Evolutionary conservation across 1,140 invertebrate species (phyloP), one percentile per base, ranked within the genome.

Genomic region (Aphidius gifuensis): DNA sequence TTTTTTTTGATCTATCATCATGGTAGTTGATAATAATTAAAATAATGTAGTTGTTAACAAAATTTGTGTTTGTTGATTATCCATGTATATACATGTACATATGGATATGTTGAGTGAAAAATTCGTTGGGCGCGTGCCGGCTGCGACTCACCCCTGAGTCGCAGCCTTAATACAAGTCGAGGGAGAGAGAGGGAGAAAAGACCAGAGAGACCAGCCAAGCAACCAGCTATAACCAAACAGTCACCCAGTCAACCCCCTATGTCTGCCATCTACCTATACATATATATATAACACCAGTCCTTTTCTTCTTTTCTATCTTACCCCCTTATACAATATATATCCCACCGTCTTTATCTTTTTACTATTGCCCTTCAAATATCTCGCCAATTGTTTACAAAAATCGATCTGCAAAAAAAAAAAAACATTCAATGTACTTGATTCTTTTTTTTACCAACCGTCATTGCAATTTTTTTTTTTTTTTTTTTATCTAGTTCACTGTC

Each of bases 51-150:
- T 32, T 32, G 23, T 32, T 32, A 32, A 32, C 1, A 55, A 55
- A 55, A 55, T 38, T 11, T 43, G 53, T 43, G 42, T 58, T 21
- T 16, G 44, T 48, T 38, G n/a, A 40, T 47, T 58, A 47, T 44
- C 59, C 48, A 63, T 58, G 45, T 48, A 48, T 59, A 59, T 55
- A 56, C 4, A 32, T 32, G 43, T 32, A 57, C 43, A 45, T 62
- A 45, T 61, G n/a, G 40, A 71, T 74, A 68, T 72, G 72, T 74
- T 74, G 68, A 67, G 67, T 75, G 70, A 75, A 75, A 74, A 73
- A 75, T 75, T 75, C 73, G 73, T 75, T 75, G 68, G 70, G 69
- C 71, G 68, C 73, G 73, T 74, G 73, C 71, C 72, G 71, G 71
- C 71, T 75, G 72, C 69, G 68, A 67, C 66, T 70, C 66, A 68